A percentile compares a stretch with the other conserved stretches of the same genome.
These are phyloP conservation scores for Gallinago undulata DNA, from an alignment of 2,113 vertebrate genomes.

Conservation along the genomic window DNA sequence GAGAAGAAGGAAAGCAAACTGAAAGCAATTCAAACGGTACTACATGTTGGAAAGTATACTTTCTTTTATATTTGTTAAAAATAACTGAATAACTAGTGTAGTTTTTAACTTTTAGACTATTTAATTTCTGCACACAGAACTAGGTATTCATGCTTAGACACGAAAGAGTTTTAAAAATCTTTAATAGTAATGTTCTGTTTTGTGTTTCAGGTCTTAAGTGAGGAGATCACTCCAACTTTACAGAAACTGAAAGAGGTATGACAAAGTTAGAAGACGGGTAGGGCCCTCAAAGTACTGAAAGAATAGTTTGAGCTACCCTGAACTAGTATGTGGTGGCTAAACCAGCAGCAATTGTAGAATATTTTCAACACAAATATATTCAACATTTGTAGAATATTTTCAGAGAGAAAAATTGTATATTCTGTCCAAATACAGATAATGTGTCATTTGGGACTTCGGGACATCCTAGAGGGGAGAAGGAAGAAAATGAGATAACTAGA, in stretches of 20 bases:
- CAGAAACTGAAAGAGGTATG: constrained; percentile 90
- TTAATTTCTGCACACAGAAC: neutral
- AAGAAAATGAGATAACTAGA: neutral
- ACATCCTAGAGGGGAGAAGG: neutral
- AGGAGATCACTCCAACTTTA: constrained; percentile 93
- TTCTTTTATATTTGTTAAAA: neutral
- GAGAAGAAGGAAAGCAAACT: constrained; percentile 94
- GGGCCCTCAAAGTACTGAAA: neutral
- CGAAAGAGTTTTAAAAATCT: neutral
- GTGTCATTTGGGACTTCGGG: neutral
- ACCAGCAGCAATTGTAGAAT: neutral
- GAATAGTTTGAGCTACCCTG: neutral
- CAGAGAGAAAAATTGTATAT: neutral
- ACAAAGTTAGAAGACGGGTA: neutral
- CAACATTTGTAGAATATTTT: neutral
- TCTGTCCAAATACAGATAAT: neutral
- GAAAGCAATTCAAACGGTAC: constrained; percentile 87
- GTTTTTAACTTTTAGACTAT: neutral
- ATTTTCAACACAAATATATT: neutral
- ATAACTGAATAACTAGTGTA: neutral
- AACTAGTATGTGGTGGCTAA: neutral
- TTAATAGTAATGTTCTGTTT: neutral
- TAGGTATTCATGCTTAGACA: neutral
- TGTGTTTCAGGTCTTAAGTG: constrained; percentile 85
- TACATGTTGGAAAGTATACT: neutral